Conservation (phyloP, 2,113 vertebrate genomes). For the Aythya baeri region DNA sequence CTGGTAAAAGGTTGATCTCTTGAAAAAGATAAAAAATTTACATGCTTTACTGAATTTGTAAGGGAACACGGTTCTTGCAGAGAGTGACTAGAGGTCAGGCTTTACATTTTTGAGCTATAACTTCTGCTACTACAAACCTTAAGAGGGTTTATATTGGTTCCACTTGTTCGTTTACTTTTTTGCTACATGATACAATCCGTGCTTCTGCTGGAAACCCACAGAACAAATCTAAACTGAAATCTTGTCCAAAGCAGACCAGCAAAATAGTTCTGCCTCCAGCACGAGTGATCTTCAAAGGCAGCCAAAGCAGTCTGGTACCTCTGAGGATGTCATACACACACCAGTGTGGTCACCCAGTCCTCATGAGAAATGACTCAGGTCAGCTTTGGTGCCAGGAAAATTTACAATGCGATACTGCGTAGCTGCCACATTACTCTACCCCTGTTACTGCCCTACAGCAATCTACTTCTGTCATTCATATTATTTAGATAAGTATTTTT, state of each 20-base stretch:
- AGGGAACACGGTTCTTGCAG: neutral
- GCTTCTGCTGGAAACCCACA: neutral
- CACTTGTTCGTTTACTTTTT: constrained; percentile 47
- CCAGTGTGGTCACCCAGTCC: accelerated
- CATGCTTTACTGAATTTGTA: constrained; percentile 49
- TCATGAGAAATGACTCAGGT: neutral
- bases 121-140: neutral
- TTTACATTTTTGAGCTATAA: constrained; percentile 32
- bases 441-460: neutral
- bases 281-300: accelerated
- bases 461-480: neutral
- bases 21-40: constrained; percentile 54
- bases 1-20: constrained; percentile 28
- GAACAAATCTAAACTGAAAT: constrained; percentile 18
- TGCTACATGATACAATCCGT: neutral
- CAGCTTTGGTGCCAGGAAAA: neutral
- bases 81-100: constrained; percentile 23
- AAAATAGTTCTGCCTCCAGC: neutral
- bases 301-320: neutral
- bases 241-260: neutral
- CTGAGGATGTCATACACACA: neutral
- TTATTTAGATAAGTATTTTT: neutral
- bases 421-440: too few species aligned
- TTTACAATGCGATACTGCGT: too few species aligned
- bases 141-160: constrained; percentile 9